Base-by-base conservation (phyloP, 53 echinoderm and acorn worm genomes). In the Stichopus horrens region DNA sequence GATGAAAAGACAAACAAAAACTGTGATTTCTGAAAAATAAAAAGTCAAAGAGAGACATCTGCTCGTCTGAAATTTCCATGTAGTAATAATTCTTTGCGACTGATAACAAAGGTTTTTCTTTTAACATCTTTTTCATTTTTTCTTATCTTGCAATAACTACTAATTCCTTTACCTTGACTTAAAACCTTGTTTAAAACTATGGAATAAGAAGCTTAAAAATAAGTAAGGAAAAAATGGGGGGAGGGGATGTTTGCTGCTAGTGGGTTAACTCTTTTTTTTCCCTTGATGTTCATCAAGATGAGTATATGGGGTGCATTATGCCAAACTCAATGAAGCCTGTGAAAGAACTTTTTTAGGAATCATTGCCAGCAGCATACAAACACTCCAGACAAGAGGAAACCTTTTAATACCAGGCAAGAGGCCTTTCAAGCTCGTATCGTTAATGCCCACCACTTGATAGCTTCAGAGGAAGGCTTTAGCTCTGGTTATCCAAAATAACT, bases 341-440 rank as follows among this genome's bases (percentile, higher is more conserved):
- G 55, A 79, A 79, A 79, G 52, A 19, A 52, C 79, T 53, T 37
- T 37, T 37, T 51, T 79, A n/a, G 79, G 79, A 54, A 79, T 79
- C 54, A 79, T 53, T 52, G 79, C 79, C 79, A 53, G 5, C 79
- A 79, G 79, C 79, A 79, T n/a, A 18, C 57, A 83, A 83, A 65
- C 84, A 83, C 84, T 63, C 20, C 58, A 56, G 23, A 63, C 18
- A 83, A 83, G 84, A 83, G 84, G 84, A 83, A 83, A 83, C 84
- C 84, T 83, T 83, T 83, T 83, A 83, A 83, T 83, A 79, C 79
- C 54, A 79, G 79, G 54, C 79, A 53, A 37, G 79, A 79, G 79
- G 55, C 79, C 79, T 79, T 79, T 79, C 79, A 79, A 79, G 53
- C 53, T 79, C 79, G 56, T 55, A 79, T 54, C 79, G 79, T 79